These are phyloP conservation scores for Digitonthophagus gazella DNA, from an alignment of 2,888 invertebrate species.

Conservation along the genomic window DNA sequence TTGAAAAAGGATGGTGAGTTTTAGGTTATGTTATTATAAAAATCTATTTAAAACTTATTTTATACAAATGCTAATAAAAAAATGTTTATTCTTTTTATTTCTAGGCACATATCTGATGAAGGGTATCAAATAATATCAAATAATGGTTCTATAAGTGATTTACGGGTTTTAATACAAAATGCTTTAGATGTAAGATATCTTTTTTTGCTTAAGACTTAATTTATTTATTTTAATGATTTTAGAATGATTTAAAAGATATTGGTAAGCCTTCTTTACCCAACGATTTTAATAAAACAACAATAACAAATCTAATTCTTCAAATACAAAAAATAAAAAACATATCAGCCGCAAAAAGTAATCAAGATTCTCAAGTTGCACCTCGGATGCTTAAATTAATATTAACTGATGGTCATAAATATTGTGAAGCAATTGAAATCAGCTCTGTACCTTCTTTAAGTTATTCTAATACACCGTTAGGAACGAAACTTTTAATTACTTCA, in stretches of 20 bases:
- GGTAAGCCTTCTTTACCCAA: conserved; percentile 73
- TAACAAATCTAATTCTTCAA: conserved; percentile 67
- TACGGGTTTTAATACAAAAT: conserved; percentile 59
- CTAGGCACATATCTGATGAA: conserved; percentile 70
- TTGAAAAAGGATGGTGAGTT: conserved; percentile 50
- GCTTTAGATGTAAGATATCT: conserved; percentile 75
- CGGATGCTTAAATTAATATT: conserved; percentile 80
- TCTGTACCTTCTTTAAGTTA: conserved; percentile 68
- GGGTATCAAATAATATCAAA: conserved; percentile 67
- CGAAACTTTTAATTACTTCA: conserved; percentile 69
- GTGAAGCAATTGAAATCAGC: conserved; percentile 76
- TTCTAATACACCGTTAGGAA: conserved; percentile 82
- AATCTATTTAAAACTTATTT: conserved; percentile 30
- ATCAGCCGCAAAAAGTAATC: conserved; percentile 86
- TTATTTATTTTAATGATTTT: too few species aligned
- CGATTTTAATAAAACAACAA: conserved; percentile 61
- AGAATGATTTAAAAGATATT: conserved; percentile 78
- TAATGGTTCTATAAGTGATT: conserved; percentile 62
- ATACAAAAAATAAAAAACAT: conserved; percentile 86
- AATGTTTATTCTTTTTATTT: conserved; percentile 6
- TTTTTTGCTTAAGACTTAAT: too few species aligned
- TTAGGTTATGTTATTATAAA: conserved; percentile 49
- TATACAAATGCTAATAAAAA: background rate
- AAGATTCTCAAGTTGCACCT: conserved; percentile 78
- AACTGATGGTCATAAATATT: conserved; percentile 79